Evolutionary conservation across 2,797 vertebrate species (phyloP), one percentile per base, ranked within the genome.

Genomic region (Mastacembelus armatus): DNA sequence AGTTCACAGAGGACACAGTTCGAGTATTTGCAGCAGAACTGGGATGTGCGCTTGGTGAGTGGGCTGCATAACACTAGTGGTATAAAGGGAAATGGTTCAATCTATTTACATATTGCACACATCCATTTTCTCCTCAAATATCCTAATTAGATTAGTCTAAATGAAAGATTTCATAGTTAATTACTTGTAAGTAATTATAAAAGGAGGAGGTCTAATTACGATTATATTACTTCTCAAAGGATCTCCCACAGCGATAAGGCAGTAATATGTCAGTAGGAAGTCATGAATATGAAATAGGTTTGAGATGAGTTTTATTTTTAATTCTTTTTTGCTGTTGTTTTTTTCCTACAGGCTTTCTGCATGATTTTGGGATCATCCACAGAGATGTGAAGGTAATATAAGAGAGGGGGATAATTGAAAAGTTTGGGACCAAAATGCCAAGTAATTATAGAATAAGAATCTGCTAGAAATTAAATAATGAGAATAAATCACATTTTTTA

Each of bases 291-390:
- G 22, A 6, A 32, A 1, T 7, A 30, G 12, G 22, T 56, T 7
- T 35, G 2, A 42, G 9, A n/a, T 43, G 10, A 7, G 2, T 32
- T 35, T 54, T 42, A 8, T 52, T 49, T 42, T 52, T 47, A n/a
- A 3, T 14, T 22, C 1, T 7, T 54, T 8, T 43, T 30, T 47
- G 9, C 3, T 65, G 12, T 66, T 40, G 49, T 47, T 64, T n/a
- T n/a, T n/a, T n/a, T n/a, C n/a, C n/a, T 44, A 4, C 83, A 99
- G 98, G 95, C 8, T 98, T 98, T 80, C 94, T 99, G 38, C 97
- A 99, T 4, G 95, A 97, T 78, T 87, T 97, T 90, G 98, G 96
- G 14, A 93, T 98, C 59, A 94, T 98, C 62, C 98, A 99, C 85
- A 93, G 97, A 78, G 97, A 99, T 0, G 90, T 99, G 42, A 99